phyloP scores from a whole-genome alignment of 2,113 vertebrate genomes.

The Mustelus asterias region DNA sequence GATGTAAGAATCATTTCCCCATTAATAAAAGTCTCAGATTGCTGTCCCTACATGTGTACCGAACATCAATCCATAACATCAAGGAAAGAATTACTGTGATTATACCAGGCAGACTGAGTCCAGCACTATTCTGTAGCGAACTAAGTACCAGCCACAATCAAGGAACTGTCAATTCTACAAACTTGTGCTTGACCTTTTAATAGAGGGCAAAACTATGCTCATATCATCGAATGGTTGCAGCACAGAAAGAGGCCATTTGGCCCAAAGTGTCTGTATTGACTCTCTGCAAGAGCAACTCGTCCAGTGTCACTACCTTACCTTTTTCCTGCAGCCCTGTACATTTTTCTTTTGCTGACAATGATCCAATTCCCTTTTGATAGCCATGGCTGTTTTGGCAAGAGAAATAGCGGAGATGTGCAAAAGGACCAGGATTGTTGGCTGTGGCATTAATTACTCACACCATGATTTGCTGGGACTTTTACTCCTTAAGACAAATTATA shows the following conservation, averaged over 20 bases:
- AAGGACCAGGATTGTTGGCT: too few relatives aligned
- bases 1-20: not conserved
- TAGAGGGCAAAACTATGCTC: not conserved
- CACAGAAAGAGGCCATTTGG: not conserved
- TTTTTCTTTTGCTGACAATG: not conserved
- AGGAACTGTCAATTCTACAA: not conserved
- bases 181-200: not conserved
- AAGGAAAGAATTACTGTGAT: not conserved
- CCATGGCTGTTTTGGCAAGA: not conserved
- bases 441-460: not conserved
- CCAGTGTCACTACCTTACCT: too few relatives aligned
- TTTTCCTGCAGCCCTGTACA: not conserved
- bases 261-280: not conserved
- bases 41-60: not conserved
- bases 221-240: not conserved
- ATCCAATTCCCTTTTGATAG: not conserved
- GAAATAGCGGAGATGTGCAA: not conserved
- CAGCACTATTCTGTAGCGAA: not conserved
- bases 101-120: not conserved
- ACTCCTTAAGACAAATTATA: not conserved
- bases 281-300: not conserved
- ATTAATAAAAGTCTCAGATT: not conserved
- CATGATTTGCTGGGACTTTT: not conserved
- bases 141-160: not conserved
- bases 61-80: not conserved